Percentiles rank a stretch among this genome's conserved stretches.
These are phyloP conservation scores for Brachionus asplanchnoidis DNA, from an alignment of 1,140 invertebrate species.

Conservation along the genomic window DNA sequence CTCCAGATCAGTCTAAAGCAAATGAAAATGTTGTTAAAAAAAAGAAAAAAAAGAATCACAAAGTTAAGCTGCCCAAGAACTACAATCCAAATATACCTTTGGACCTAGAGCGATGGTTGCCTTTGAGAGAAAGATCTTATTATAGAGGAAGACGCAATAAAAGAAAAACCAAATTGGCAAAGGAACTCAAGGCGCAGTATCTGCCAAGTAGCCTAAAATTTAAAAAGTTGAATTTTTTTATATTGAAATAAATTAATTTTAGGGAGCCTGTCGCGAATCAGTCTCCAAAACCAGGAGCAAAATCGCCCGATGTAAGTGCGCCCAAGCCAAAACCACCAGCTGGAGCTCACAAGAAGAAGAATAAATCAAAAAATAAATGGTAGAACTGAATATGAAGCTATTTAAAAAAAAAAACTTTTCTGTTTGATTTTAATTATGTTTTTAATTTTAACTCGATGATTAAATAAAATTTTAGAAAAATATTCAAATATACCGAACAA, in stretches of 20 bases:
- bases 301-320: neutral
- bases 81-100: conserved; percentile 73
- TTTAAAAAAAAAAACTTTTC: neutral
- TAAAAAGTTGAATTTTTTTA: neutral
- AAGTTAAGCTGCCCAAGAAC: conserved; percentile 74
- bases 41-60: conserved; percentile 69
- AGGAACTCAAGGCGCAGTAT: conserved; percentile 42
- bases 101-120: conserved; percentile 96
- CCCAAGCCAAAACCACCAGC: neutral
- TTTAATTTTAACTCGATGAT: neutral
- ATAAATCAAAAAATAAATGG: conserved; percentile 20
- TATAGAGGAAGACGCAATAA: conserved; percentile 59
- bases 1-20: conserved; percentile 47
- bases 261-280: neutral
- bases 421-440: neutral
- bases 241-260: neutral
- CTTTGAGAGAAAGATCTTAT: conserved; percentile 81
- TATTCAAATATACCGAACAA: no score
- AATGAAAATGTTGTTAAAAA: conserved; percentile 46
- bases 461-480: neutral
- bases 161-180: conserved; percentile 30
- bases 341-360: conserved; percentile 28
- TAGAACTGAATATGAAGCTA: neutral
- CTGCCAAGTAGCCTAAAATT: neutral
- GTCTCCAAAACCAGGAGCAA: neutral